Evolutionary conservation across 1,140 invertebrate genomes (phyloP).

Genomic region (Zaprionus vittiger): DNA sequence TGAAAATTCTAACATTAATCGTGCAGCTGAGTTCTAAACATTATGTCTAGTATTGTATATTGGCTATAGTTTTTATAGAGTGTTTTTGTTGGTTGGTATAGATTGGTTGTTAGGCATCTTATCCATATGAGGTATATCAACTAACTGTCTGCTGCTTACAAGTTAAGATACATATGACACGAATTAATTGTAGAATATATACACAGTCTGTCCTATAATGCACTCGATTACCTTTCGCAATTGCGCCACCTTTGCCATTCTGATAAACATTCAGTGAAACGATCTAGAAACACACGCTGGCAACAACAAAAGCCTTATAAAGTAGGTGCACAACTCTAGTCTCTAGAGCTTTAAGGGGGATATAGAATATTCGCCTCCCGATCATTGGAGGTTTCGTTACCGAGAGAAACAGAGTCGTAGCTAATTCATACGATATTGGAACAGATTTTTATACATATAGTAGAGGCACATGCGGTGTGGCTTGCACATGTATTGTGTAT

Average conservation of each 20-base stretch:
- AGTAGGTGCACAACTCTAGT: conserved; percentile 20
- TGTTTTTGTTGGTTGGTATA: conserved; percentile 19
- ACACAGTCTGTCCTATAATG: conserved; percentile 50
- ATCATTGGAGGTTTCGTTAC: conserved; percentile 52
- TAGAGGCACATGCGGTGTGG: conserved; percentile 59
- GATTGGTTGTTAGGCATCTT: conserved; percentile 38
- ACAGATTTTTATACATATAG: conserved; percentile 39
- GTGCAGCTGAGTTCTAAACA: conserved; percentile 82
- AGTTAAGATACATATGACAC: conserved; percentile 11
- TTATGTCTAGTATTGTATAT: conserved; percentile 54
- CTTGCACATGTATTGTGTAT: conserved; percentile 34
- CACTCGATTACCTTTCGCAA: conserved; percentile 25
- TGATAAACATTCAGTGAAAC: conserved; percentile 22
- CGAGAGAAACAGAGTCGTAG: conserved; percentile 32
- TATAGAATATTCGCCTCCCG: conserved; percentile 21
- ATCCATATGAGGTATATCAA: conserved; percentile 25
- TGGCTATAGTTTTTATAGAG: conserved; percentile 29
- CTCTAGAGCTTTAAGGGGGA: conserved; percentile 16
- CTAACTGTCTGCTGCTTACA: conserved; percentile 18
- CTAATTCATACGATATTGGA: conserved; percentile 9
- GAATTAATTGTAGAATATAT: conserved; percentile 16
- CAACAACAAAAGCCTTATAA: conserved; percentile 27
- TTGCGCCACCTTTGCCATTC: conserved; percentile 50
- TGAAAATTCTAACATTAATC: conserved; percentile 88
- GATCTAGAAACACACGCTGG: conserved; percentile 23